Base-by-base conservation (phyloP, 2,797 vertebrate genomes). In the Esox lucius region DNA sequence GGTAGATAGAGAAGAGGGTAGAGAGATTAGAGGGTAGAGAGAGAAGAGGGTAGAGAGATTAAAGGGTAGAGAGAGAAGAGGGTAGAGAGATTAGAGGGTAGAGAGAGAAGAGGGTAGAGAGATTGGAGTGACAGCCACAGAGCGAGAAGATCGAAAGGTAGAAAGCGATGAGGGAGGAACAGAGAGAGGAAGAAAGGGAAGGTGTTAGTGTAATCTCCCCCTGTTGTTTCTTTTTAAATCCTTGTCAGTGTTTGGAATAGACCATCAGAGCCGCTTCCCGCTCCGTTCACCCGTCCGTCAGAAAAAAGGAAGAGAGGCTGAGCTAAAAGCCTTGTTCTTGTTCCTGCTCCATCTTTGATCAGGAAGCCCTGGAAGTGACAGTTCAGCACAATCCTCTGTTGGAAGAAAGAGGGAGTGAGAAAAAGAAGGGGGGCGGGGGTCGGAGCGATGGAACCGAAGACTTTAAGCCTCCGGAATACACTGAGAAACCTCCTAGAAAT, bases 141-240 rank as follows among this genome's bases (percentile, higher is more conserved):
- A n/a, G n/a, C n/a, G n/a, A n/a, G n/a, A n/a, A n/a, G n/a, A n/a
- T n/a, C n/a, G n/a, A n/a, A n/a, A n/a, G n/a, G n/a, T n/a, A n/a
- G n/a, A n/a, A n/a, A n/a, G n/a, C n/a, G n/a, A n/a, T n/a, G n/a
- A n/a, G n/a, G n/a, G n/a, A n/a, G 17, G 77, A 22, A 68, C 9
- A 33, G 39, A 39, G 22, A 24, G 59, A 19, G 33, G 15, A 17
- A 12, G 19, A 35, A 31, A 68, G 4, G 35, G 39, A 39, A 66
- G 65, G 22, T 59, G 77, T 90, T 80, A 89, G 77, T 78, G 68
- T 77, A 42, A 64, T 82, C 75, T 78, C 66, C 80, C 77, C 17
- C 16, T 17, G 51, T 51, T 75, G 73, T 67, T 69, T 56, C 68
- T 31, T 72, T 31, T 24, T 15, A 15, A 82, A 85, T 81, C 4